Conservation (phyloP, 2,888 invertebrate genomes). For the Eubasilissa splendida region DNA sequence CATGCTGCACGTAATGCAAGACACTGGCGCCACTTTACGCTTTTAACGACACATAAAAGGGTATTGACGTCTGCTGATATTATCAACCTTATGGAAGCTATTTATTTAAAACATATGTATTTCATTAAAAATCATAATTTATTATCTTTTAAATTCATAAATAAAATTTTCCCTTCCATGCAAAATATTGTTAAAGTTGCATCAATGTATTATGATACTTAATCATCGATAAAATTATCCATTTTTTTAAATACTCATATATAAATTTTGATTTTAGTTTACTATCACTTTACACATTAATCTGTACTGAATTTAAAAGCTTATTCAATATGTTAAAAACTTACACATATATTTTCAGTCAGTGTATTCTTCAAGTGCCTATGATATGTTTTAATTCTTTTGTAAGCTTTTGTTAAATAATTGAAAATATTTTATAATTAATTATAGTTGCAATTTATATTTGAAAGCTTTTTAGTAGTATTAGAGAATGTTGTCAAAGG, state of each 20-base stretch:
- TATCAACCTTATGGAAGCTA: constrained; percentile 2
- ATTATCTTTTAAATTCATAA: no score
- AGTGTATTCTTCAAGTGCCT: constrained; percentile 50
- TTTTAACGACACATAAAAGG: constrained; percentile 18
- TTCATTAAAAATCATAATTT: no score
- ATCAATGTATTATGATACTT: no score
- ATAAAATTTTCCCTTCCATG: no score
- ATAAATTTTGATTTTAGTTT: no score
- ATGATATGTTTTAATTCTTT: constrained; percentile 28
- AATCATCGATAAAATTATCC: no score
- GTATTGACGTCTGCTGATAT: neutral
- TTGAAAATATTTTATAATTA: neutral
- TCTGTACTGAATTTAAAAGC: no score
- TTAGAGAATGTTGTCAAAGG: constrained; percentile 43
- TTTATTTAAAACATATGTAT: neutral
- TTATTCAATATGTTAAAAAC: no score
- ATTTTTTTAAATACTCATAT: no score
- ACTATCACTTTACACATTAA: no score
- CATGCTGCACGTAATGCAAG: constrained; percentile 56
- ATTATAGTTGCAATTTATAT: neutral
- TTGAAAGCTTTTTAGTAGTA: constrained; percentile 2
- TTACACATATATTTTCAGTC: no score
- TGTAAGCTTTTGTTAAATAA: constrained; percentile 13
- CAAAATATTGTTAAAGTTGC: no score
- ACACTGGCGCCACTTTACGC: constrained; percentile 36